A percentile compares a stretch with the other conserved stretches of the same genome.
These are phyloP conservation scores for Spodoptera littoralis DNA, from an alignment of 2,888 invertebrate genomes.

Conservation along the genomic window DNA sequence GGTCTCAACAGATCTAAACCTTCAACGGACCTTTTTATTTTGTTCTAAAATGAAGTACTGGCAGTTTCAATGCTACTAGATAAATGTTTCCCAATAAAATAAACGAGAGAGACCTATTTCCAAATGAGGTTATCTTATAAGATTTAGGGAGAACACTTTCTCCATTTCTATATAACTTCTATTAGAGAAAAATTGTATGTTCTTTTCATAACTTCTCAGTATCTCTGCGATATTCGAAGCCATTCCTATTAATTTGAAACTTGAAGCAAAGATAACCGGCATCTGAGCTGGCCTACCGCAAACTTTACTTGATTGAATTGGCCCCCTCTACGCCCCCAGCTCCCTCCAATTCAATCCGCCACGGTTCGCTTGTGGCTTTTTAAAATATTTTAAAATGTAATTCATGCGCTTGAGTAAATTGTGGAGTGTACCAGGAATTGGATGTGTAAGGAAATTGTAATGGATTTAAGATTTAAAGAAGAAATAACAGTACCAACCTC, in stretches of 20 bases:
- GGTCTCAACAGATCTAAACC: conserved; percentile 31
- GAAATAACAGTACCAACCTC: too few species aligned
- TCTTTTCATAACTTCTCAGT: conserved; percentile 11
- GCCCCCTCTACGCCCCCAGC: neutral
- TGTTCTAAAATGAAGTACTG: conserved; percentile 35
- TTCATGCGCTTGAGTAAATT: conserved; percentile 10
- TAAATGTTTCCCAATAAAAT: conserved; percentile 44
- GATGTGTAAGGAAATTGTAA: neutral
- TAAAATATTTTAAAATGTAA: conserved; percentile 12
- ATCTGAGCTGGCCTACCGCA: conserved; percentile 17
- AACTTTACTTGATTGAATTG: conserved; percentile 51
- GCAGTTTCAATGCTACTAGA: conserved; percentile 33
- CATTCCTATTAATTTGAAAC: conserved; percentile 35
- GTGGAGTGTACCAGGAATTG: neutral
- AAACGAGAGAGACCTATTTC: conserved; percentile 40
- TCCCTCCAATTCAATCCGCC: conserved; percentile 5
- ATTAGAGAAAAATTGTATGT: conserved; percentile 8
- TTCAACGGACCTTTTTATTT: conserved; percentile 39
- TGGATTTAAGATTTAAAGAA: too few species aligned
- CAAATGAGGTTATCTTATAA: conserved; percentile 3
- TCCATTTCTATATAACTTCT: conserved; percentile 5
- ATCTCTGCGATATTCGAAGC: conserved; percentile 2
- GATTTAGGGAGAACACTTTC: conserved; percentile 22
- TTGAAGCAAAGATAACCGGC: conserved; percentile 34
- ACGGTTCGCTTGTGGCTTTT: conserved; percentile 4